Conservation (phyloP, 2,113 vertebrate genomes). For the Ctenodactylus gundi region DNA sequence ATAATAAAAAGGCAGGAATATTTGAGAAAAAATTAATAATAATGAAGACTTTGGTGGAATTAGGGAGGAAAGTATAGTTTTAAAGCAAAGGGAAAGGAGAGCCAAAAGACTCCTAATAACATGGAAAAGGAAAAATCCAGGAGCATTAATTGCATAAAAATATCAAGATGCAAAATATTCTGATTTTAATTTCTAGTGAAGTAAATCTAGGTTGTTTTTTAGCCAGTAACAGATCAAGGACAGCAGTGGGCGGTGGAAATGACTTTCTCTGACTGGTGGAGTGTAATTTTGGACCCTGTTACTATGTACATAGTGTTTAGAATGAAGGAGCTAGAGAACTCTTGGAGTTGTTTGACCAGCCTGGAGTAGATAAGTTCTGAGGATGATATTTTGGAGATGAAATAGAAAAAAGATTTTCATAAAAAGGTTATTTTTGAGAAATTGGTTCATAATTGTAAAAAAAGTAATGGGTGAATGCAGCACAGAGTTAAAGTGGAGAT, state of each 20-base stretch:
- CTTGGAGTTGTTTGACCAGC: not conserved
- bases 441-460: constrained; percentile 11
- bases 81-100: not conserved
- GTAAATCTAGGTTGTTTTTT: not conserved
- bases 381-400: not conserved
- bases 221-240: not conserved
- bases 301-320: not conserved
- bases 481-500: not conserved
- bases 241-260: not conserved
- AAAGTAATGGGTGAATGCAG: not conserved
- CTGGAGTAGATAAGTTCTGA: constrained; percentile 24
- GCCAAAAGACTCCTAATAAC: not conserved
- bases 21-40: not conserved
- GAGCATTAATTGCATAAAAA: not conserved
- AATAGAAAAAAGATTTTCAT: constrained; percentile 16
- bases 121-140: not conserved
- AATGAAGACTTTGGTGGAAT: not conserved
- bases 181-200: not conserved
- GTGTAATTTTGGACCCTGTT: not conserved
- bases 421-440: not conserved
- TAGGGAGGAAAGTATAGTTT: not conserved
- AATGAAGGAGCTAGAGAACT: not conserved
- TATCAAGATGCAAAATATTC: not conserved
- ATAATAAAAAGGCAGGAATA: not conserved
- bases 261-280: not conserved